phyloP scores from a whole-genome alignment of 1,140 invertebrate genomes.

The Eupristina koningsbergeri region DNA sequence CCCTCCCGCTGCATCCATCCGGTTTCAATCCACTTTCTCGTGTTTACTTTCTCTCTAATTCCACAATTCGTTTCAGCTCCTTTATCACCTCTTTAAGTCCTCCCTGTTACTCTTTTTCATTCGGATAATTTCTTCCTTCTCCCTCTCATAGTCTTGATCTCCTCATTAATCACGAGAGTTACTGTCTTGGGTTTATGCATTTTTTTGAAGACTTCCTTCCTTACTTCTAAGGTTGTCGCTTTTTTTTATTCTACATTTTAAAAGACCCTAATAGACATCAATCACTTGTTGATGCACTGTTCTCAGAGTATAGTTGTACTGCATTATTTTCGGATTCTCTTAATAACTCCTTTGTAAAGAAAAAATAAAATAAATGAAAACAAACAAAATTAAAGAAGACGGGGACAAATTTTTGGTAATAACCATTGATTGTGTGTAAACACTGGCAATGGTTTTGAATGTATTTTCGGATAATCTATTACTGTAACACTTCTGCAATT shows the following conservation, averaged over 20 bases:
- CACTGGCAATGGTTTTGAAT: too few relatives aligned
- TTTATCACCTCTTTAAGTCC: slow-evolving; percentile 17
- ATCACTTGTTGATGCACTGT: slow-evolving; percentile 39
- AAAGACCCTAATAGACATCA: slow-evolving; percentile 23
- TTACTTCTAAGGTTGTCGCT: neutral
- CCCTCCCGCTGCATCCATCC: neutral
- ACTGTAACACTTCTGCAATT: too few relatives aligned
- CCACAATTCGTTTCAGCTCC: slow-evolving; percentile 16
- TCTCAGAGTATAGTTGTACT: neutral
- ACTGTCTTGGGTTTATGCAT: neutral
- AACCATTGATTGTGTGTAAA: too few relatives aligned
- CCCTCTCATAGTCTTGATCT: slow-evolving; percentile 12
- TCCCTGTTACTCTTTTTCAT: neutral
- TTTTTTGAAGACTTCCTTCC: neutral
- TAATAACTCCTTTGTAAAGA: neutral
- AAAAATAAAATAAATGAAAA: too few relatives aligned
- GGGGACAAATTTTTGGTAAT: neutral
- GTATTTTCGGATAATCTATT: too few relatives aligned
- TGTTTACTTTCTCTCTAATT: slow-evolving; percentile 39
- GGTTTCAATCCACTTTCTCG: neutral
- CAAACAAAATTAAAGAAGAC: neutral
- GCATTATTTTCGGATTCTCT: slow-evolving; percentile 10
- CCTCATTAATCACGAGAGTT: slow-evolving; percentile 5
- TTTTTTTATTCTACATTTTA: slow-evolving; percentile 6
- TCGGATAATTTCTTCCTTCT: neutral